phyloP scores from a whole-genome alignment of 2,888 invertebrate genomes.

The Atrina japonica region DNA sequence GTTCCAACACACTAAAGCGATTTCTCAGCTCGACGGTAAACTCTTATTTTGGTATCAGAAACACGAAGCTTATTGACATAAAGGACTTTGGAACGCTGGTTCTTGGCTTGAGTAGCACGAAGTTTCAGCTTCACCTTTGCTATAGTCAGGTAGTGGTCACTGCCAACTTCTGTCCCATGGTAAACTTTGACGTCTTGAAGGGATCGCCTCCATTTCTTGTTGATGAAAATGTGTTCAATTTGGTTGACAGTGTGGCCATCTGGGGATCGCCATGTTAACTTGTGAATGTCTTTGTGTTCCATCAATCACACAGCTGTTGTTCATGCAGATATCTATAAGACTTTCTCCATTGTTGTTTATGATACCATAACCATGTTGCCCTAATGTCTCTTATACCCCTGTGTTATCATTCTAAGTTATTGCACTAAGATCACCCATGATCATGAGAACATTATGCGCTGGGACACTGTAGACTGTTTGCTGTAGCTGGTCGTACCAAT shows the following conservation, averaged over 20 bases:
- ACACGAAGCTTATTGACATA: too few species aligned
- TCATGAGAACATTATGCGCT: background rate
- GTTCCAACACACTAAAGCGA: background rate
- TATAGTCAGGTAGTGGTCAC: background rate
- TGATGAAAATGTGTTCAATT: slow-evolving; percentile 6
- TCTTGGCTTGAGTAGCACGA: too few species aligned
- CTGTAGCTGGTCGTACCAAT: background rate
- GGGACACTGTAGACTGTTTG: background rate
- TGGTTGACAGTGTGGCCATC: slow-evolving; percentile 4
- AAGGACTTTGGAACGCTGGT: too few species aligned
- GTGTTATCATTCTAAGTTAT: slow-evolving; percentile 13
- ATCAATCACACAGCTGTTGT: background rate
- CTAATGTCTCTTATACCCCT: slow-evolving; percentile 1
- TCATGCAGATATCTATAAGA: background rate
- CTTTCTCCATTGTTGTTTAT: slow-evolving; percentile 17
- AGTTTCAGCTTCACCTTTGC: too few species aligned
- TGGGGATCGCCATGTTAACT: slow-evolving; percentile 1
- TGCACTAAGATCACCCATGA: slow-evolving; percentile 19
- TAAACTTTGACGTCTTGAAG: background rate
- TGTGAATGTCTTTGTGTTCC: slow-evolving; percentile 8
- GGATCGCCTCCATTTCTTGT: background rate
- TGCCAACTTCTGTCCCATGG: background rate
- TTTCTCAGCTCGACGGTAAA: too few species aligned
- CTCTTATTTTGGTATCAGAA: too few species aligned
- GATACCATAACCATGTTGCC: background rate